Conservation (phyloP, 2,797 vertebrate genomes). For the Centropyge bicolor region DNA sequence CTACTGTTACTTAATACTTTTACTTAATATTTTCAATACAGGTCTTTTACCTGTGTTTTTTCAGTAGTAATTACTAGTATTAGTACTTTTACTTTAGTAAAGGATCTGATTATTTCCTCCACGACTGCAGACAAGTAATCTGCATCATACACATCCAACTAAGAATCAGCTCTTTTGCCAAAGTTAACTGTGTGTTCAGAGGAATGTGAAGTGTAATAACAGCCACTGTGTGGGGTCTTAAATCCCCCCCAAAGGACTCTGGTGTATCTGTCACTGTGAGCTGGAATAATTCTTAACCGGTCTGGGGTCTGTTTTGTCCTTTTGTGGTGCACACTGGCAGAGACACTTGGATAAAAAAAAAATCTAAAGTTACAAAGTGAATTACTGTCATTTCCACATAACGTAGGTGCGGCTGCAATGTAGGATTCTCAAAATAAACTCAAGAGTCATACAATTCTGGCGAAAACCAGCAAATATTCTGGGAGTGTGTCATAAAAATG, state of each 20-base stretch:
- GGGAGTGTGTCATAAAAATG: neutral
- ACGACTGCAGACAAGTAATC: neutral
- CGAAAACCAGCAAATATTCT: neutral
- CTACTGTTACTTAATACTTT: neutral
- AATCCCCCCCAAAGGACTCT: slow-evolving; percentile 27
- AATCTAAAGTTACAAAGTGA: neutral
- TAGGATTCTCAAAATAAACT: neutral
- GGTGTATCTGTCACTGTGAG: slow-evolving; percentile 35
- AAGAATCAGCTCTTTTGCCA: neutral
- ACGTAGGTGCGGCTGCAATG: neutral
- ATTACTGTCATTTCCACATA: neutral
- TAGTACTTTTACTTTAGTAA: neutral
- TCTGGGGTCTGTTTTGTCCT: slow-evolving; percentile 20
- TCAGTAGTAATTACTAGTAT: neutral
- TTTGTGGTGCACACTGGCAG: neutral
- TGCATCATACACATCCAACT: neutral
- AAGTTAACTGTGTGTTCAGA: slow-evolving; percentile 24
- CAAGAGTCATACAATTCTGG: neutral
- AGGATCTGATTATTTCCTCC: neutral
- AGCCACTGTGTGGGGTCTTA: slow-evolving; percentile 53
- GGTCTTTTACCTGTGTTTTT: neutral
- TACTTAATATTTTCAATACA: neutral
- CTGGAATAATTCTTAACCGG: slow-evolving; percentile 47
- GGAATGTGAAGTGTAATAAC: slow-evolving; percentile 39
- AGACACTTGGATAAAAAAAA: slow-evolving; percentile 1